A percentile compares a stretch with the other conserved stretches of the same genome.
These are phyloP conservation scores for Perizoma affinitatum DNA, from an alignment of 2,888 invertebrate genomes.

Conservation along the genomic window DNA sequence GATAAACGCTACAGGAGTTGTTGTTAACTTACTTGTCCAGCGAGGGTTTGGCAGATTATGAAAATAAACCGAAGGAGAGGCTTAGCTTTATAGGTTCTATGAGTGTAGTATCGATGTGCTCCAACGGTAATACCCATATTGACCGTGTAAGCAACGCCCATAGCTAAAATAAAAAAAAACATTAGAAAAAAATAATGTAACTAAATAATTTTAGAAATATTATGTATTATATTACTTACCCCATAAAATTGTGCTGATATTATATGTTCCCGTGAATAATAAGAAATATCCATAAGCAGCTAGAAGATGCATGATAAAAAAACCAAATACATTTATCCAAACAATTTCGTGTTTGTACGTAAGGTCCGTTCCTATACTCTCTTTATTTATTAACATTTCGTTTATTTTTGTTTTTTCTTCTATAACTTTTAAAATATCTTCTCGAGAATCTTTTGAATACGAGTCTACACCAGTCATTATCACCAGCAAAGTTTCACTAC, in stretches of 20 bases:
- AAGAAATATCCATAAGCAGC: slow-evolving; percentile 74
- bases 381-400: slow-evolving; percentile 13
- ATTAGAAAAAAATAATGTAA: not conserved
- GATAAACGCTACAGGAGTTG: too few species aligned
- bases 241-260: slow-evolving; percentile 51
- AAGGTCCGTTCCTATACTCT: slow-evolving; percentile 56
- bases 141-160: slow-evolving; percentile 37
- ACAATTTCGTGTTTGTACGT: slow-evolving; percentile 79
- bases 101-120: slow-evolving; percentile 91
- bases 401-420: slow-evolving; percentile 3
- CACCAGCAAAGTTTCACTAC: not conserved
- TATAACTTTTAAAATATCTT: slow-evolving; percentile 1
- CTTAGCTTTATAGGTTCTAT: slow-evolving; percentile 90
- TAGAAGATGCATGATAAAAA: slow-evolving; percentile 80
- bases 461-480: slow-evolving; percentile 10
- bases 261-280: slow-evolving; percentile 46
- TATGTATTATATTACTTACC: slow-evolving; percentile 48
- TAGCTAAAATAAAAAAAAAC: slow-evolving; percentile 35
- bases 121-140: slow-evolving; percentile 90
- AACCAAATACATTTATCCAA: slow-evolving; percentile 86
- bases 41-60: slow-evolving; percentile 87
- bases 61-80: slow-evolving; percentile 85
- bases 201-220: not conserved
- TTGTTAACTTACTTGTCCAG: slow-evolving; percentile 87
- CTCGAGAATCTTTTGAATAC: not conserved